These are phyloP conservation scores for Microtus ochrogaster DNA, from an alignment of 2,113 vertebrate species.

Conservation along the genomic window DNA sequence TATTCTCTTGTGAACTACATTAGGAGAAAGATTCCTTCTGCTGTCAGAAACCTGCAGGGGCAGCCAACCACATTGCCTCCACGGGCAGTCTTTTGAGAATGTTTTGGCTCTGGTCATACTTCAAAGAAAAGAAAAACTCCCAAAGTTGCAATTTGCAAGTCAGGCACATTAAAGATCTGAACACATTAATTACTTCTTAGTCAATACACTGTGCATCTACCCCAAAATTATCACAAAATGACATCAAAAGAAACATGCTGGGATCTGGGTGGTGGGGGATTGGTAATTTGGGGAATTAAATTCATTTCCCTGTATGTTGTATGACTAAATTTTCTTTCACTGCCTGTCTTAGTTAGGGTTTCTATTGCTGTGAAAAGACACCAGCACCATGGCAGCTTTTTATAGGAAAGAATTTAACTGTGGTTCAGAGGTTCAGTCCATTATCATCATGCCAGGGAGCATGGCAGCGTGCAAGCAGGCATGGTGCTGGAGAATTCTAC, in stretches of 20 bases:
- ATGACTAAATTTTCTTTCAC: conserved; percentile 73
- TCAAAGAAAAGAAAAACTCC: conserved; percentile 22
- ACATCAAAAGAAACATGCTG: conserved; percentile 55
- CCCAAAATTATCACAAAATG: conserved; percentile 59
- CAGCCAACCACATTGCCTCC: background rate
- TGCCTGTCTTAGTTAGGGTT: conserved; percentile 35
- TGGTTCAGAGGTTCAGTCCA: background rate
- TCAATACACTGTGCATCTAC: conserved; percentile 45
- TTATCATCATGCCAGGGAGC: background rate
- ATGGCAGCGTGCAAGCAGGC: background rate
- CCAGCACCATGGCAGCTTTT: background rate
- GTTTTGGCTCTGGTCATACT: conserved; percentile 28
- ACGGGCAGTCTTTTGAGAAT: conserved; percentile 36
- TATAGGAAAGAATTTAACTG: background rate
- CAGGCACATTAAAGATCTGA: conserved; percentile 34
- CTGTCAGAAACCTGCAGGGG: background rate
- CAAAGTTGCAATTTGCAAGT: conserved; percentile 57
- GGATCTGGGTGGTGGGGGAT: conserved; percentile 29
- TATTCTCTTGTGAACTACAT: background rate
- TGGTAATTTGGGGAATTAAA: conserved; percentile 77
- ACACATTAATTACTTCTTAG: conserved; percentile 68
- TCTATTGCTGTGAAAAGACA: background rate
- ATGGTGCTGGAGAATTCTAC: background rate
- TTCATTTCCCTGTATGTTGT: conserved; percentile 69
- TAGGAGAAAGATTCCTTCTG: background rate